These are phyloP conservation scores for Cygnus atratus DNA, from an alignment of 2,113 vertebrate species.

Conservation along the genomic window DNA sequence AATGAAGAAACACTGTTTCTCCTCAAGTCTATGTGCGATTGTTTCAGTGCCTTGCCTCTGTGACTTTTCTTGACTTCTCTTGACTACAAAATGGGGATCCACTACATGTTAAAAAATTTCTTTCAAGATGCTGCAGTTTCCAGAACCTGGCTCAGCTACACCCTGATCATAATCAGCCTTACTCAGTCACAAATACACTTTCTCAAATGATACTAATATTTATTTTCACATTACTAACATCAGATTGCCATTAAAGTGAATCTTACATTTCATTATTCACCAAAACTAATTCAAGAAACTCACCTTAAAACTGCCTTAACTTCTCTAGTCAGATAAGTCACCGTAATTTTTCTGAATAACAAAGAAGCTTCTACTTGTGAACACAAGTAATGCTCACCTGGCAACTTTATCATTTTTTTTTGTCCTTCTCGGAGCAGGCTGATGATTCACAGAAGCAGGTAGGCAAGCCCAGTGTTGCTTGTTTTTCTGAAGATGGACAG, in stretches of 20 bases:
- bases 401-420: not conserved
- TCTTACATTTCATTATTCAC: not conserved
- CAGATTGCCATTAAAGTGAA: not conserved
- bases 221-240: not conserved
- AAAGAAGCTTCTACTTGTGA: not conserved
- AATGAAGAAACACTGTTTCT: not conserved
- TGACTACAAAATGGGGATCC: not conserved
- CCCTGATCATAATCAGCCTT: not conserved
- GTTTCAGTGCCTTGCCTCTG: not conserved
- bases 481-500: not conserved
- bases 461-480: not conserved
- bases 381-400: not conserved
- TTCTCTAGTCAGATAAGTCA: not conserved
- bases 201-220: not conserved
- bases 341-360: not conserved
- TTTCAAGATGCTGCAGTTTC: not conserved
- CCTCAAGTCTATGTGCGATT: not conserved
- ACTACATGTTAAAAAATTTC: not conserved
- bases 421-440: not conserved
- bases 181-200: not conserved
- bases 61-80: not conserved
- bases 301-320: not conserved
- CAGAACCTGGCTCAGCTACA: not conserved
- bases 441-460: rapidly evolving
- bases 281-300: not conserved